These are phyloP conservation scores for Carassius gibelio DNA, from an alignment of 2,113 vertebrate species.

Conservation along the genomic window DNA sequence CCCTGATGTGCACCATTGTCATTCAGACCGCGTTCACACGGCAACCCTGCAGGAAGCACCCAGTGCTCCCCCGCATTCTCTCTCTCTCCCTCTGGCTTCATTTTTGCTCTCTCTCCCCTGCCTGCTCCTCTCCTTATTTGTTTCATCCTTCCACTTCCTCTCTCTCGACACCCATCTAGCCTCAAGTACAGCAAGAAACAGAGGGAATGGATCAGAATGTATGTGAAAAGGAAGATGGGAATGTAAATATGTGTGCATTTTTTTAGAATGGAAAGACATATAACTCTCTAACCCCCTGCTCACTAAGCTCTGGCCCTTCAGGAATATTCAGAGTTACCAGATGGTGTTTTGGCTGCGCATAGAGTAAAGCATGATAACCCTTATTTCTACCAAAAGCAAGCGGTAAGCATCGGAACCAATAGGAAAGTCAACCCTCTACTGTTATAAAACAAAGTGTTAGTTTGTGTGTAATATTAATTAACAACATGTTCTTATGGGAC, in stretches of 20 bases:
- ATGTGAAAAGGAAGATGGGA: neutral
- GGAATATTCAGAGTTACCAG: constrained; percentile 35
- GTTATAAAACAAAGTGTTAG: neutral
- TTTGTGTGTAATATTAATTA: neutral
- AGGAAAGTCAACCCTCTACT: neutral
- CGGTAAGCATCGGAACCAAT: neutral
- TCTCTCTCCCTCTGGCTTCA: constrained; percentile 10
- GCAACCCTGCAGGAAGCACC: constrained; percentile 74
- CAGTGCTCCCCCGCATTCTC: constrained; percentile 56
- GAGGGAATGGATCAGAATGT: constrained; percentile 1
- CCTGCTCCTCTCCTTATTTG: neutral
- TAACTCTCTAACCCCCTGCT: constrained; percentile 31
- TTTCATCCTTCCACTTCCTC: neutral
- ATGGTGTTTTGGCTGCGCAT: constrained; percentile 48
- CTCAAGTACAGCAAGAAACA: constrained; percentile 17
- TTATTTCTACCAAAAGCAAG: constrained; percentile 37
- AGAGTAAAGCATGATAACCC: constrained; percentile 44
- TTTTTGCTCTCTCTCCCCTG: neutral
- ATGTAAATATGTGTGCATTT: constrained; percentile 6
- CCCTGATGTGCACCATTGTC: constrained; percentile 70
- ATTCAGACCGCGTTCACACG: constrained; percentile 72
- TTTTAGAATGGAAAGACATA: constrained; percentile 9
- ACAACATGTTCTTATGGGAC: neutral
- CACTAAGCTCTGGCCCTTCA: constrained; percentile 20
- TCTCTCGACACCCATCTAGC: neutral